Evolutionary conservation across 2,113 vertebrate genomes (phyloP).

Genomic region (Aspidoscelis tigris): DNA sequence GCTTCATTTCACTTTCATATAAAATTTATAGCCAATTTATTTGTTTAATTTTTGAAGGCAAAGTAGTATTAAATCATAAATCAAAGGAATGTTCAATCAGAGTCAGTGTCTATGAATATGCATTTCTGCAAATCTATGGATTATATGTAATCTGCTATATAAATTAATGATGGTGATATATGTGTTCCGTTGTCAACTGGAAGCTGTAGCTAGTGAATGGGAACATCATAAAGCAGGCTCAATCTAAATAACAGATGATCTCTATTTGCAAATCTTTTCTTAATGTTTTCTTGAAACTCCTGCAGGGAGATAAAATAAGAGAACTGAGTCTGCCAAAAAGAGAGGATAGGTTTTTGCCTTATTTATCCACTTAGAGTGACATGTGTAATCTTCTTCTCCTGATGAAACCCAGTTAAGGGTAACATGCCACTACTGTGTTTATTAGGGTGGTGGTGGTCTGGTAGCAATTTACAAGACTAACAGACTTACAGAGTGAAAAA

Average conservation of each 20-base stretch:
- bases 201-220: neutral
- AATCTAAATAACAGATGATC: neutral
- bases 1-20: conserved; percentile 18
- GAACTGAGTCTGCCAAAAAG: rapidly evolving
- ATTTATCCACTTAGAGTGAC: neutral
- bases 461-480: too few species aligned
- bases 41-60: conserved; percentile 43
- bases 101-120: conserved; percentile 5
- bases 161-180: conserved; percentile 6
- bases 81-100: conserved; percentile 26
- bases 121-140: conserved; percentile 43
- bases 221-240: rapidly evolving
- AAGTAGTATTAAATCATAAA: conserved; percentile 25
- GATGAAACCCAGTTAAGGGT: neutral
- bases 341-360: neutral
- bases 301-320: conserved; percentile 7
- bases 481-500: too few species aligned
- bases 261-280: neutral
- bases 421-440: neutral
- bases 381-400: neutral
- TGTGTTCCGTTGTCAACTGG: conserved; percentile 4
- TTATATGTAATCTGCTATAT: conserved; percentile 22
- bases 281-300: neutral
- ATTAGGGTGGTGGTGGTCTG: too few species aligned
- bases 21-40: conserved; percentile 23